Conservation (phyloP, 2,888 invertebrate genomes). For the Lomographa bimaculata region DNA sequence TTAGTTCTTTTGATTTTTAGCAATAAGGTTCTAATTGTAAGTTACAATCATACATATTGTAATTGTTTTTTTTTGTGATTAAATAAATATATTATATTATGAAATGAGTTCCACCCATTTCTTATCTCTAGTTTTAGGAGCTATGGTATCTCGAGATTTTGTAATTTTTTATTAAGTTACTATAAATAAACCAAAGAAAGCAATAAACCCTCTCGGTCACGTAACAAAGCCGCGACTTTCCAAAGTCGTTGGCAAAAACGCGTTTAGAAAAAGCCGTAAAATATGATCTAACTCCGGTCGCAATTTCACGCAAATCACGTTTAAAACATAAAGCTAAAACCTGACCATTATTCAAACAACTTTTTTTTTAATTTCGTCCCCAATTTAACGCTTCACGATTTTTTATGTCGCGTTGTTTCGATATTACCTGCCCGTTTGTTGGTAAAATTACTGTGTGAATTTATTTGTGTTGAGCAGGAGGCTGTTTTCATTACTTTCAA, state of each 20-base stretch:
- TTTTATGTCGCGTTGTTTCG: constrained; percentile 27
- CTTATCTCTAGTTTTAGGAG: too few species aligned
- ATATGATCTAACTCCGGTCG: constrained; percentile 11
- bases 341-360: constrained; percentile 29
- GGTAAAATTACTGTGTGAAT: constrained; percentile 15
- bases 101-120: too few species aligned
- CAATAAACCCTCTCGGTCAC: constrained; percentile 10
- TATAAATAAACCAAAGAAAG: too few species aligned
- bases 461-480: constrained; percentile 4
- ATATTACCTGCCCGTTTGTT: constrained; percentile 23
- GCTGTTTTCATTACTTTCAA: too few species aligned
- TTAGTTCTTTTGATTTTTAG: too few species aligned
- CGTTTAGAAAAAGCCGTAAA: constrained; percentile 8
- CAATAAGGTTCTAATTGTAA: too few species aligned
- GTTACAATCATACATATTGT: too few species aligned
- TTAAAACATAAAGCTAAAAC: constrained; percentile 20
- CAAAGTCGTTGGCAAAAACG: constrained; percentile 14
- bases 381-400: constrained; percentile 19
- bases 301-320: constrained; percentile 22
- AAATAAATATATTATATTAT: too few species aligned
- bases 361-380: constrained; percentile 31
- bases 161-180: too few species aligned
- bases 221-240: constrained; percentile 11
- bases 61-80: too few species aligned
- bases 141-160: too few species aligned